A percentile compares a stretch with the other conserved stretches of the same genome.
Conservation (phyloP, 2,113 vertebrate species). For the Sialia sialis region DNA sequence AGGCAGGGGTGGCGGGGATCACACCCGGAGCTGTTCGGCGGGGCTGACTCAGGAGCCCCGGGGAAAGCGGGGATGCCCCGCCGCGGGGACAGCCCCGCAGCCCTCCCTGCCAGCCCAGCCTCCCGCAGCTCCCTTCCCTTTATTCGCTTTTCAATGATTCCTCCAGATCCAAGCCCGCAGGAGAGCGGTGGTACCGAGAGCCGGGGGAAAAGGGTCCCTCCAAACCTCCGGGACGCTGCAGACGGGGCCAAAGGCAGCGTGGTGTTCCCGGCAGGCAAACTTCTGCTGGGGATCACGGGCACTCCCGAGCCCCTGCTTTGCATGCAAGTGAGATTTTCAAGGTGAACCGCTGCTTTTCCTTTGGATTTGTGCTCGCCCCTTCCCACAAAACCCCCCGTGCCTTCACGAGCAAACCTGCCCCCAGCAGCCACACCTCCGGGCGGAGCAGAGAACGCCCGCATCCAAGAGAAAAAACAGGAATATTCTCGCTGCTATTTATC, state of each 20-base stretch:
- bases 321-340: slow-evolving; percentile 18
- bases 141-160: neutral
- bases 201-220: neutral
- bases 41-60: slow-evolving; percentile 14
- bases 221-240: neutral
- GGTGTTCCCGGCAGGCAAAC: neutral
- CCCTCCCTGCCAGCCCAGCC: neutral
- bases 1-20: neutral
- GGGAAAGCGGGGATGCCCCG: too few species aligned
- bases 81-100: neutral
- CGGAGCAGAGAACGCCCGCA: neutral
- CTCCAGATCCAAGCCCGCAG: neutral
- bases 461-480: neutral
- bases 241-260: neutral
- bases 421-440: neutral
- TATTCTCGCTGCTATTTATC: neutral
- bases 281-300: neutral
- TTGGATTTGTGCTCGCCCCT: neutral
- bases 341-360: slow-evolving; percentile 1
- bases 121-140: neutral
- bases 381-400: neutral
- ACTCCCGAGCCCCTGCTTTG: neutral
- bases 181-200: neutral
- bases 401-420: neutral
- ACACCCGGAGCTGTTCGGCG: neutral